phyloP scores from a whole-genome alignment of 2,113 vertebrate species.

The Anoura caudifer region DNA sequence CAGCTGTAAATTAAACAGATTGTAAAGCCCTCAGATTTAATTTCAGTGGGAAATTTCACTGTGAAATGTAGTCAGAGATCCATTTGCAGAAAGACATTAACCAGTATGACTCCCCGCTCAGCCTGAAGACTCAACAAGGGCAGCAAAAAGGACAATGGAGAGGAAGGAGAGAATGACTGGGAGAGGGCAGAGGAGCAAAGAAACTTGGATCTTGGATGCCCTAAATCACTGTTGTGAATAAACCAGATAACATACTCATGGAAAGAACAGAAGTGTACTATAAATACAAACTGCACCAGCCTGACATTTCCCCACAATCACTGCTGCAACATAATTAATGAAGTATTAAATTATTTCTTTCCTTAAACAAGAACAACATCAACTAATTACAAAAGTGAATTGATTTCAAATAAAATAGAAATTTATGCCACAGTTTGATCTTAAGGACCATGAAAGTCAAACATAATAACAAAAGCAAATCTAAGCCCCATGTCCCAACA shows the following conservation, averaged over 20 bases:
- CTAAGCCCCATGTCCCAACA: neutral
- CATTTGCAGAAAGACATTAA: constrained; percentile 31
- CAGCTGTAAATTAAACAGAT: constrained; percentile 43
- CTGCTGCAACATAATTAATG: neutral
- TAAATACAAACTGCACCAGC: neutral
- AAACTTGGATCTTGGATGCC: too few relatives aligned
- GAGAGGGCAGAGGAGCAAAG: neutral
- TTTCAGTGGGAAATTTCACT: constrained; percentile 53
- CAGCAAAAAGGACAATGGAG: neutral
- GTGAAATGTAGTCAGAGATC: constrained; percentile 11
- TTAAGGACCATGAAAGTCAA: neutral
- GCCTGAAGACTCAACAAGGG: neutral
- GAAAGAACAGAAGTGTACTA: neutral
- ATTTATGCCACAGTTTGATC: neutral
- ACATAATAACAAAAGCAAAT: neutral
- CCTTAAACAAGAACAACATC: neutral
- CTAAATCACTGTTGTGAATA: neutral
- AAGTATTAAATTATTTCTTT: neutral
- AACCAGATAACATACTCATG: neutral
- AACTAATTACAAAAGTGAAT: neutral
- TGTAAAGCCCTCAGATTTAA: neutral
- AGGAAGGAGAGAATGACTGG: neutral
- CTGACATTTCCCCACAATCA: neutral
- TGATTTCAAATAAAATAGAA: constrained; percentile 24
- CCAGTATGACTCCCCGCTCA: neutral